These are phyloP conservation scores for Lepidostoma basale DNA, from an alignment of 1,140 invertebrate species.

Conservation along the genomic window DNA sequence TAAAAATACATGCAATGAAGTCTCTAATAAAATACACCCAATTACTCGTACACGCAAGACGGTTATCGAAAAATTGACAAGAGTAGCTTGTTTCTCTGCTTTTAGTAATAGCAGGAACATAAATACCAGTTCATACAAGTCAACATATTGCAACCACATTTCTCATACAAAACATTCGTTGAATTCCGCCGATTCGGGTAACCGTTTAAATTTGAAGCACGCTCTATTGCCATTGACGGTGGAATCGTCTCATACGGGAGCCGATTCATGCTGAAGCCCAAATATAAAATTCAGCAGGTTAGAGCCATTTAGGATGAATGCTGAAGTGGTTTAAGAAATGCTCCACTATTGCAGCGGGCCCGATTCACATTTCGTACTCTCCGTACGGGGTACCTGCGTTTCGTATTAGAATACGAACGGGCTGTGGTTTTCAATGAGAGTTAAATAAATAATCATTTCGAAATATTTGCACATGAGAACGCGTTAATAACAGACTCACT, in stretches of 20 bases:
- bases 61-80: no score
- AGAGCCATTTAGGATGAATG: conserved; percentile 22
- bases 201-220: conserved; percentile 6
- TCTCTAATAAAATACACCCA: no score
- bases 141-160: neutral
- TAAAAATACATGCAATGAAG: no score
- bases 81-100: no score
- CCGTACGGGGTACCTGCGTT: neutral
- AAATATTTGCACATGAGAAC: no score
- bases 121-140: no score
- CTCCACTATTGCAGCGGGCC: neutral
- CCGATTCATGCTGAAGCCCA: conserved; percentile 14
- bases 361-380: neutral
- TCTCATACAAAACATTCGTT: neutral
- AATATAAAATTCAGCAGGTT: conserved; percentile 17
- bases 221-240: conserved; percentile 10
- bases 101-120: no score
- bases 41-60: no score
- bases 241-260: conserved; percentile 14
- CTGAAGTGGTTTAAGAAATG: conserved; percentile 24
- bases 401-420: neutral
- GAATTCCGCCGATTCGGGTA: neutral
- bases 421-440: conserved; percentile 3
- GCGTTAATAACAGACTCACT: no score
- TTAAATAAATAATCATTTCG: neutral